phyloP scores from a whole-genome alignment of 2,113 vertebrate genomes.

The Amblyopsis rosae region DNA sequence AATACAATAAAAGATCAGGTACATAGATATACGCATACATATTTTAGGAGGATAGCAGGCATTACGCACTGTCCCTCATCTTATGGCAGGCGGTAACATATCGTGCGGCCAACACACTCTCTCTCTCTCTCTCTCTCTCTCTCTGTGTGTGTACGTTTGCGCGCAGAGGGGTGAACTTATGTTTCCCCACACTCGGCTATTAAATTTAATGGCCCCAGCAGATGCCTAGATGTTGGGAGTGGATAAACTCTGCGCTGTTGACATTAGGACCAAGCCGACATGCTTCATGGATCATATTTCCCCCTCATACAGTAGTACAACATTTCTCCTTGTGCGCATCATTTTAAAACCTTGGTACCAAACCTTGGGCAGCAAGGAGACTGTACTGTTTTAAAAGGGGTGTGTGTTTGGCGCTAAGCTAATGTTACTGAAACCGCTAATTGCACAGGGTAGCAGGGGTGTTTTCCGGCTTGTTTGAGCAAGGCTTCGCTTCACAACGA shows the following conservation, averaged over 20 bases:
- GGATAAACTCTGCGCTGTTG: slow-evolving; percentile 10
- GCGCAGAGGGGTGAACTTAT: slow-evolving; percentile 1
- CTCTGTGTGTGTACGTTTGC: not conserved
- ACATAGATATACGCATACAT: too few species aligned
- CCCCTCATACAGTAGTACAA: slow-evolving; percentile 29
- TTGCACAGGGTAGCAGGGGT: too few species aligned
- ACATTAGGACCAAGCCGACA: slow-evolving; percentile 56
- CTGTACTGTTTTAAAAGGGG: too few species aligned
- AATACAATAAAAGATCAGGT: too few species aligned
- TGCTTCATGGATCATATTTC: slow-evolving; percentile 43
- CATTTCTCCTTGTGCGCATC: slow-evolving; percentile 16
- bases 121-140: not conserved
- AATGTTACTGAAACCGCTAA: too few species aligned
- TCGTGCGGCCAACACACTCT: too few species aligned
- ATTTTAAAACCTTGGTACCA: slow-evolving; percentile 30
- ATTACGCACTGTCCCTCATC: too few species aligned
- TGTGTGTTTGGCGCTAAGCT: too few species aligned
- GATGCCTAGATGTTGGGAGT: slow-evolving; percentile 40
- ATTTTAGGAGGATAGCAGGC: too few species aligned
- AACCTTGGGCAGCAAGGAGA: slow-evolving; percentile 23
- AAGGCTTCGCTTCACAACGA: too few species aligned
- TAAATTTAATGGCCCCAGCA: slow-evolving; percentile 47
- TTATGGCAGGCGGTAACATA: too few species aligned
- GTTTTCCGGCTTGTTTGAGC: too few species aligned
- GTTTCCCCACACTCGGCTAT: slow-evolving; percentile 10